Evolutionary conservation across 1,140 invertebrate species (phyloP), one percentile per base, ranked within the genome.

Genomic region (Camponotus vicinus): DNA sequence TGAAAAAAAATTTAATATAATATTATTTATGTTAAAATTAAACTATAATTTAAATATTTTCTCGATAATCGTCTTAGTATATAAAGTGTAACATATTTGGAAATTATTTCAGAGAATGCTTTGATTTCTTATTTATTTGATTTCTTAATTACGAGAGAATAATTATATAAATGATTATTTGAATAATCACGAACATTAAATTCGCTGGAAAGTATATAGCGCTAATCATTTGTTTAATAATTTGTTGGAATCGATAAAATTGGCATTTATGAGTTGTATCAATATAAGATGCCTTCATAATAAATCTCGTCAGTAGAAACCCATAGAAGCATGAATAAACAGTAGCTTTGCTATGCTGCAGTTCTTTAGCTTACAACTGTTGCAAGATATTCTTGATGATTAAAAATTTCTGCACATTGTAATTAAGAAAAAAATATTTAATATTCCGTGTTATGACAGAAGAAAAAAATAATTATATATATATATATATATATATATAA

Each of bases 261-360:
- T 64, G 0, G 6, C 34, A 63, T 13, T 64, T 61, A 52, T 52
- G 49, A 52, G 15, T 52, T 59, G 9, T 63, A 37, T 55, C n/a
- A 40, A 8, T 27, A 42, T 27, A 52, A 52, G 40, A 27, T 78
- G 32, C 18, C 18, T 52, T 21, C 3, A 45, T 42, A 34, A 64
- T 8, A 45, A 78, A 34, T 49, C 34, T 66, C 3, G 1, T 37
- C 34, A 45, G 27, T 77, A 78, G 42, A 78, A 49, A 15, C 45
- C 27, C 4, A 45, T 78, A 78, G 61, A 78, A 49, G 76, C 76
- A 78, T 78, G 76, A 78, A 78, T 77, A 49, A 45, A 32, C 32
- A 66, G 61, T 78, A 78, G 59, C 34, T 76, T 78, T 49, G 61
- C 7, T 66, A 21, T 66, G 76, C 59, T 27, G 27, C 34, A 78